A percentile compares a stretch with the other conserved stretches of the same genome.
Conservation (phyloP, 1,140 invertebrate genomes). For the Euschistus heros region DNA sequence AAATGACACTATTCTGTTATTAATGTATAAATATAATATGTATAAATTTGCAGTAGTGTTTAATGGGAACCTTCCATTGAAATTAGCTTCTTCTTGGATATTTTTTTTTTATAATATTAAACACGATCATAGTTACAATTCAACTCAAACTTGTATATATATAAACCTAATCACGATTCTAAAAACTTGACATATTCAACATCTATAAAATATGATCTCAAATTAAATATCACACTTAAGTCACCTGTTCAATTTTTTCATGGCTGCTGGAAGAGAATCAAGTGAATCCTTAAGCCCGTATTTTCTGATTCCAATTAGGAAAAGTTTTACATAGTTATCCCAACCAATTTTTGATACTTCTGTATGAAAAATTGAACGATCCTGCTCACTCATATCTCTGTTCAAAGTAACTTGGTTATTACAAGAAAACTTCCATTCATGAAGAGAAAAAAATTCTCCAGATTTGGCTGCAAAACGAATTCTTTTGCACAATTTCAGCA, state of each 20-base stretch:
- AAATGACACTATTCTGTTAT: too few species aligned
- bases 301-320: constrained; percentile 66
- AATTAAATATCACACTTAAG: background rate
- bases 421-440: constrained; percentile 75
- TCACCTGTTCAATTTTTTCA: constrained; percentile 51
- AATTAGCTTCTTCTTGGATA: background rate
- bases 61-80: background rate
- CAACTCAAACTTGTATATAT: too few species aligned
- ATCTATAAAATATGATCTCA: background rate
- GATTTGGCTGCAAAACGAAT: constrained; percentile 64
- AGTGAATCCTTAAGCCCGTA: constrained; percentile 66
- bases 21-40: too few species aligned
- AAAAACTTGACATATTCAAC: background rate
- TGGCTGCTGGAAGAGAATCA: constrained; percentile 49
- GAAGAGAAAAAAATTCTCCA: constrained; percentile 76
- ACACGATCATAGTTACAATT: background rate
- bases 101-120: background rate
- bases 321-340: constrained; percentile 55
- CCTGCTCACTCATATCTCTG: constrained; percentile 46
- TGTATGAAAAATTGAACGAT: constrained; percentile 48
- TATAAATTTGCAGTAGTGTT: background rate
- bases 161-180: background rate
- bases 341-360: constrained; percentile 51
- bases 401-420: constrained; percentile 59
- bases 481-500: constrained; percentile 71